A percentile compares a stretch with the other conserved stretches of the same genome.
These are phyloP conservation scores for Amphiduros pacificus DNA, from an alignment of 2,888 invertebrate genomes.

Conservation along the genomic window DNA sequence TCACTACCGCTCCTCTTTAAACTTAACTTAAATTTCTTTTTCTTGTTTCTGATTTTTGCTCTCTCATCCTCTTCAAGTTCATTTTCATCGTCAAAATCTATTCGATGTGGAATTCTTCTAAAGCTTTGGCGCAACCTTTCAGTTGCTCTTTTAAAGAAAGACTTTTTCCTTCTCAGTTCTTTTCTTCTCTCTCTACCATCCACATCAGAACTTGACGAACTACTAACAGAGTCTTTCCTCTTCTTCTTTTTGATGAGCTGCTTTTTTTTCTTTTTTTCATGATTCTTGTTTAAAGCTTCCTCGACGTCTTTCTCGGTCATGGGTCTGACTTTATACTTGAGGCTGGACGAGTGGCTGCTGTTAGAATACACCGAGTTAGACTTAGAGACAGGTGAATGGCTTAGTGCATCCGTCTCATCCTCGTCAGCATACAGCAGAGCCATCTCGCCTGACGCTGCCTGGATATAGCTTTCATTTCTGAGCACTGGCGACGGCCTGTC, in stretches of 20 bases:
- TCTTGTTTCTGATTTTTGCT: no score
- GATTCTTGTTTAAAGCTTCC: neutral
- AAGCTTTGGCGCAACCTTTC: conserved; percentile 33
- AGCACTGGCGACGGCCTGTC: neutral
- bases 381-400: conserved; percentile 11
- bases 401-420: conserved; percentile 11
- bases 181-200: conserved; percentile 29
- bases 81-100: no score
- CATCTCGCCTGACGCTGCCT: neutral
- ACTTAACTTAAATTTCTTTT: no score
- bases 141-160: conserved; percentile 29
- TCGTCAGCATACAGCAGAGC: conserved; percentile 9
- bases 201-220: conserved; percentile 30
- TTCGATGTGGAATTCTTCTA: no score
- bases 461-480: neutral
- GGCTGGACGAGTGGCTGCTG: conserved; percentile 14
- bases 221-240: conserved; percentile 9
- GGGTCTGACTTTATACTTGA: conserved; percentile 2
- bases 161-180: conserved; percentile 31
- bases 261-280: conserved; percentile 4
- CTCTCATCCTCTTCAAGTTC: no score
- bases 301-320: conserved; percentile 9
- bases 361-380: conserved; percentile 19
- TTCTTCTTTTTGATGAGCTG: conserved; percentile 1
- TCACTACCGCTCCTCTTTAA: no score